Percentiles rank a stretch among this genome's conserved stretches.
These are phyloP conservation scores for Zaprionus obscuricornis DNA, from an alignment of 2,888 invertebrate genomes.

Conservation along the genomic window DNA sequence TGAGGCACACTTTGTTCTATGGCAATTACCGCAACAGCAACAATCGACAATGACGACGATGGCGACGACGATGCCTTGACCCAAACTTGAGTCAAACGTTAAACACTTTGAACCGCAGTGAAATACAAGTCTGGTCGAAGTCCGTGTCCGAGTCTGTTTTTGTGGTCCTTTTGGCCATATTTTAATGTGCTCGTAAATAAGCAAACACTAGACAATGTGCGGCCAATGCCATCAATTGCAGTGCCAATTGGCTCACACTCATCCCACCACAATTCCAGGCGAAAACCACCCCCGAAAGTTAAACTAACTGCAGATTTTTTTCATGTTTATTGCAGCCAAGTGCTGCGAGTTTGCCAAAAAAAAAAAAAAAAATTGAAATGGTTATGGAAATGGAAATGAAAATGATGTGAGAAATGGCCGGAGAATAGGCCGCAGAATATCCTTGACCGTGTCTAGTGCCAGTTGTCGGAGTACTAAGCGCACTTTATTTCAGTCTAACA, in stretches of 20 bases:
- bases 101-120: conserved; percentile 9
- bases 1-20: conserved; percentile 33
- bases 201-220: conserved; percentile 48
- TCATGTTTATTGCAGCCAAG: conserved; percentile 66
- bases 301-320: conserved; percentile 65
- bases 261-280: conserved; percentile 1
- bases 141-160: conserved; percentile 16
- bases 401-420: too few species aligned
- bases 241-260: conserved; percentile 46
- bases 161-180: conserved; percentile 47
- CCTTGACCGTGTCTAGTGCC: too few species aligned
- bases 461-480: too few species aligned
- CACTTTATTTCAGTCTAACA: too few species aligned
- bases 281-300: conserved; percentile 30
- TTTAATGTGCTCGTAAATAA: conserved; percentile 71
- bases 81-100: conserved; percentile 24
- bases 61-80: conserved; percentile 47
- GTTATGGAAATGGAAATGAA: too few species aligned
- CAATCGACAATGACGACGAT: conserved; percentile 46
- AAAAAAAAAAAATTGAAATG: conserved; percentile 67
- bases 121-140: conserved; percentile 44
- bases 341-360: conserved; percentile 47
- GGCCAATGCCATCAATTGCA: conserved; percentile 62
- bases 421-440: too few species aligned
- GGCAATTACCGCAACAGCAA: conserved; percentile 68